Evolutionary conservation across 2,888 invertebrate species (phyloP), one percentile per base, ranked within the genome.

Genomic region (Hipparchia semele): DNA sequence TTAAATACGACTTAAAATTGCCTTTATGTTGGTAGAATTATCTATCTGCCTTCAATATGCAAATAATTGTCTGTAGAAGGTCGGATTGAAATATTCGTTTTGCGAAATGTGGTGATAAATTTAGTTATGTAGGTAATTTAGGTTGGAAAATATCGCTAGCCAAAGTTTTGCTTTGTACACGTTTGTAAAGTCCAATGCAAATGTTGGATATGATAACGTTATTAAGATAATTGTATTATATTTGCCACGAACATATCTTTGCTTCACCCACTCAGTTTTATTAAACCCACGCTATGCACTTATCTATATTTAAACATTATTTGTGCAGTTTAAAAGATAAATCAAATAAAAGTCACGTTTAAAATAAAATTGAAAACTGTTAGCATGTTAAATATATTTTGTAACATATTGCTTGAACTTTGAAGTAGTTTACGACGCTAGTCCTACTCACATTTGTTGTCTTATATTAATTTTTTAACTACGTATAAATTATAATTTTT

Each of bases 251-350:
- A 9, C 56, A 23, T 56, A 54, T 6, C 6, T 56, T 56, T 58
- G 9, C 13, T 58, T 23, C 8, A 8, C 23, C 58, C 58, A 58
- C 58, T 23, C 13, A 8, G 23, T 58, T 8, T 58, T 23, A 9
- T 13, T 58, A 23, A 58, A 58, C 58, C 58, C 58, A 58, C 58
- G 58, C 58, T 23, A 58, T 8, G 56, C 56, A 23, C 56, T 13
- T 56, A 56, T 56, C 56, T 56, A 6, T 1, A 13, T 13, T 56
- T 7, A 56, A 56, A 13, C 13, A 58, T 23, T 58, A 8, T 23
- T 9, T 6, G 56, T 23, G 56, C 13, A 2, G 56, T 13, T 13
- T 23, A 58, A 58, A 58, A 23, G 6, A 1, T 56, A 56, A 56
- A 56, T 13, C 13, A 56, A 6, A 54, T n/a, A 54, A 54, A n/a